Evolutionary conservation across 2,888 invertebrate genomes (phyloP).

Genomic region (Adelognathus sp.): DNA sequence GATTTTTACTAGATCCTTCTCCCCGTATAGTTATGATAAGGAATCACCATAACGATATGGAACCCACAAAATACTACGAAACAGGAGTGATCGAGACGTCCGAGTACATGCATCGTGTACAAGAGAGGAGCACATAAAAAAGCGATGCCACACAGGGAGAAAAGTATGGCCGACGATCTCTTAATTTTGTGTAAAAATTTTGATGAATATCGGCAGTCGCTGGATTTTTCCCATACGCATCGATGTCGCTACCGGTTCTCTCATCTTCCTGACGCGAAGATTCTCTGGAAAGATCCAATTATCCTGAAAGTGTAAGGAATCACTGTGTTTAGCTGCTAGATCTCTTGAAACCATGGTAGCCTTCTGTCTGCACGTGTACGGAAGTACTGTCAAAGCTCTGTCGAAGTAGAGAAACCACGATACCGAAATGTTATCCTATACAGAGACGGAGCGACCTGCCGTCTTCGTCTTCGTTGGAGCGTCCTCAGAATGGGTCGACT

Average conservation of each 20-base stretch:
- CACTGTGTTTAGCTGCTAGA: background rate
- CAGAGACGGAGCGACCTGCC: background rate
- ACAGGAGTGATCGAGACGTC: no score
- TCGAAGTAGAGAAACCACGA: background rate
- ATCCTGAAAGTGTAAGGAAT: background rate
- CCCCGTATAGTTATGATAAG: no score
- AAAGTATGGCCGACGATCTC: no score
- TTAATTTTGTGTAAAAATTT: no score
- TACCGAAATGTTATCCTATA: background rate
- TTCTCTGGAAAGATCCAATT: slow-evolving; percentile 7
- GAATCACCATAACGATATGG: no score
- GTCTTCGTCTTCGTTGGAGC: background rate
- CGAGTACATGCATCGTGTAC: no score
- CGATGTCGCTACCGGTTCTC: background rate
- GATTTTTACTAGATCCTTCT: no score
- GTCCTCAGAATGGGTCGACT: background rate
- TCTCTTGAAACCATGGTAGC: background rate
- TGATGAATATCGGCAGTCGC: no score
- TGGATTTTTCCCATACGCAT: no score
- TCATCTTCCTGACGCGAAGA: background rate
- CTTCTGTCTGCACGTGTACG: background rate
- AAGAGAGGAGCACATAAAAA: no score
- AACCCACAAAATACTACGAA: no score
- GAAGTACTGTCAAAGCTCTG: background rate
- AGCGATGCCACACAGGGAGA: no score